Percentiles rank a stretch among this genome's conserved stretches.
Evolutionary conservation across 2,888 invertebrate species (phyloP).

Genomic region (Eupithecia subumbrata): DNA sequence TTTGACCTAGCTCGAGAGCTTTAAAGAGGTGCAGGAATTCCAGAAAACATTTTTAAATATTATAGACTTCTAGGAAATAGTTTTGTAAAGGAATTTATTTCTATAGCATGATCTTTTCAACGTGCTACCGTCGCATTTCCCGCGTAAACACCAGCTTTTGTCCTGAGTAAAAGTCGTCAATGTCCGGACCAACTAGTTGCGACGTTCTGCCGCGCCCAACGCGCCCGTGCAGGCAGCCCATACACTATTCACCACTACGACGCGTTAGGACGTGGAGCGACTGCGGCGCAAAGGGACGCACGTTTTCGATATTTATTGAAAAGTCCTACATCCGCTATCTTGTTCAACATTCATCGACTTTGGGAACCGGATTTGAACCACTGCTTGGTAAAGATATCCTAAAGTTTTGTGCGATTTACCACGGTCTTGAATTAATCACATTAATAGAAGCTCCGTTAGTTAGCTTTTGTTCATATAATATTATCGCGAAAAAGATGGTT

Average conservation of each 20-base stretch:
- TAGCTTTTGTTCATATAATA: neutral
- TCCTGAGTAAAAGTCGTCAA: too few relatives aligned
- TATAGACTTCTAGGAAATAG: too few relatives aligned
- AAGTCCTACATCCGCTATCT: too few relatives aligned
- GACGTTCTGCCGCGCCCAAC: neutral
- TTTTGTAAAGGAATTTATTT: too few relatives aligned
- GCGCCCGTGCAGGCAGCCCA: neutral
- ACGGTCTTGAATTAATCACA: neutral
- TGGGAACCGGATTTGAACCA: neutral
- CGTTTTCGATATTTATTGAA: too few relatives aligned
- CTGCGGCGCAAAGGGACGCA: neutral
- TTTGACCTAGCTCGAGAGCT: too few relatives aligned
- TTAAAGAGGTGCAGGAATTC: too few relatives aligned
- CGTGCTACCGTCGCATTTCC: neutral
- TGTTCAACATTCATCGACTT: too few relatives aligned
- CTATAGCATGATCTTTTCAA: too few relatives aligned
- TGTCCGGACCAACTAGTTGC: neutral
- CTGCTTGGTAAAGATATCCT: neutral
- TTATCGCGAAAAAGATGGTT: neutral
- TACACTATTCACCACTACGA: conserved; percentile 6
- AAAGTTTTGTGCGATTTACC: neutral
- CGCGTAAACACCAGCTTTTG: neutral
- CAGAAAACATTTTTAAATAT: too few relatives aligned
- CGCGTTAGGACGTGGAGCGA: neutral
- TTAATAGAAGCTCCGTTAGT: neutral